Conservation (phyloP, 2,888 invertebrate genomes). For the Carterocephalus palaemon region DNA sequence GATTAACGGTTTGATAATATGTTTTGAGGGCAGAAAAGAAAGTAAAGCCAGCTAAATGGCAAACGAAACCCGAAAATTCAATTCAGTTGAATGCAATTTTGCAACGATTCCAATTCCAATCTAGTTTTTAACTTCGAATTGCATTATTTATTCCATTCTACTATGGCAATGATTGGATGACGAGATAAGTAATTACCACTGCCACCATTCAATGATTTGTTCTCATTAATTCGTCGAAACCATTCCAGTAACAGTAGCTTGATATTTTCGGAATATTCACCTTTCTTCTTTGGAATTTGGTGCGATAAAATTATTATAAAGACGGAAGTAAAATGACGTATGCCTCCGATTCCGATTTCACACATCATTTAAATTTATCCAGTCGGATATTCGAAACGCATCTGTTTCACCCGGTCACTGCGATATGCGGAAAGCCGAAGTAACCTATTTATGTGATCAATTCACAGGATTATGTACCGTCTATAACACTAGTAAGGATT, state of each 20-base stretch:
- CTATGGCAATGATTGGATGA: too few species aligned
- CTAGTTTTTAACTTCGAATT: too few species aligned
- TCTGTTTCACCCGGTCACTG: constrained; percentile 14
- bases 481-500: neutral
- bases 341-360: constrained; percentile 1
- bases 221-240: too few species aligned
- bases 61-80: constrained; percentile 15
- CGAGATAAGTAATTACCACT: too few species aligned
- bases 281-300: too few species aligned
- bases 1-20: constrained; percentile 16
- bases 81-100: constrained; percentile 5
- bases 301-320: neutral
- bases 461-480: neutral
- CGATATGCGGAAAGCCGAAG: constrained; percentile 15
- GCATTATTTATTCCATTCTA: too few species aligned
- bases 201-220: too few species aligned
- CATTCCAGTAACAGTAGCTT: too few species aligned
- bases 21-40: constrained; percentile 21
- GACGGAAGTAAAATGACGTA: neutral
- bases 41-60: constrained; percentile 18
- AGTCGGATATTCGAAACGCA: constrained; percentile 15
- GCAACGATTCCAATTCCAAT: neutral
- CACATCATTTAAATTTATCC: constrained; percentile 8
- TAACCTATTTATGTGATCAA: neutral
- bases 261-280: too few species aligned